phyloP scores from a whole-genome alignment of 92 coral and sea anemone genomes.

The Meandrina meandrites region DNA sequence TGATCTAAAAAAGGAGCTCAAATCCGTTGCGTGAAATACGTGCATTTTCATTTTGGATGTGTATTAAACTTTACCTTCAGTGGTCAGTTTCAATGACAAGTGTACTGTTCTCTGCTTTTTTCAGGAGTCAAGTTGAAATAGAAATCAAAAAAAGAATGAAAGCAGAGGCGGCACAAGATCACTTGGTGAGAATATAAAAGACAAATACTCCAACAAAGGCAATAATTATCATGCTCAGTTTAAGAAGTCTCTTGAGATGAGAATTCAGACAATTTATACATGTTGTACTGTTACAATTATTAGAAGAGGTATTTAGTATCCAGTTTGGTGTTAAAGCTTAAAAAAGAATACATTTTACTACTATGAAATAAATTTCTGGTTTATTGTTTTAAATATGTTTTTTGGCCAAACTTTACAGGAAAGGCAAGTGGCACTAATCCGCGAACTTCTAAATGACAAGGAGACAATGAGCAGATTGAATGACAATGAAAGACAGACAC shows the following conservation, averaged over 20 bases:
- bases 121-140: slow-evolving; percentile 87
- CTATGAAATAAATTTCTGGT: too few relatives aligned
- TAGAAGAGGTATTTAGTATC: too few relatives aligned
- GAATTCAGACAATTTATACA: too few relatives aligned
- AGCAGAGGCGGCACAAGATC: slow-evolving; percentile 95
- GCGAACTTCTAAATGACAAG: slow-evolving; percentile 90
- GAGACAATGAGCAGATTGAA: slow-evolving; percentile 89
- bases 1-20: neutral
- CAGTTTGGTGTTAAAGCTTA: too few relatives aligned
- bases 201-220: neutral
- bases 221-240: neutral
- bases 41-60: neutral
- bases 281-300: too few relatives aligned
- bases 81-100: neutral
- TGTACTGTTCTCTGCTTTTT: neutral
- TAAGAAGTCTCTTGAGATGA: too few relatives aligned
- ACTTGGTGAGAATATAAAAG: slow-evolving; percentile 67
- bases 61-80: neutral
- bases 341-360: too few relatives aligned
- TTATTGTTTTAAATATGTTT: neutral
- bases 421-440: slow-evolving; percentile 93
- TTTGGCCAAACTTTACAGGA: slow-evolving; percentile 53
- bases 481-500: slow-evolving; percentile 90
- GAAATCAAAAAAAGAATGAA: slow-evolving; percentile 91
- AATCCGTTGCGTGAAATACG: neutral